These are phyloP conservation scores for Strigamia maritima DNA, from an alignment of 2,888 invertebrate species.

Conservation along the genomic window DNA sequence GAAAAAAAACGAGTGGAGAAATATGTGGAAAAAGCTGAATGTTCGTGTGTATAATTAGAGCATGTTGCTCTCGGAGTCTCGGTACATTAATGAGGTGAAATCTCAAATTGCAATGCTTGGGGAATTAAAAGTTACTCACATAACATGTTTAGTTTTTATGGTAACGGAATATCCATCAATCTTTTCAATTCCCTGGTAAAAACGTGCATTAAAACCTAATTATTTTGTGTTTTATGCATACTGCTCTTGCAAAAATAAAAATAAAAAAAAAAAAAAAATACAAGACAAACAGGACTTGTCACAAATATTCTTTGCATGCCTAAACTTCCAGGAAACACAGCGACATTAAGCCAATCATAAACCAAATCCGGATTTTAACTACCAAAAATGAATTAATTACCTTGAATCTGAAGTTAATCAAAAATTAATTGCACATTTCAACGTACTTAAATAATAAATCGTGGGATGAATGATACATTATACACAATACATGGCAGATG, in stretches of 20 bases:
- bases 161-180: not conserved
- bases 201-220: too few relatives aligned
- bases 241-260: too few relatives aligned
- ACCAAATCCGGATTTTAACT: not conserved
- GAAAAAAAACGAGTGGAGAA: not conserved
- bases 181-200: not conserved
- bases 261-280: too few relatives aligned
- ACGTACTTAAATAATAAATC: too few relatives aligned
- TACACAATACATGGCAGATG: not conserved
- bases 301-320: not conserved
- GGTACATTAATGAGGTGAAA: not conserved
- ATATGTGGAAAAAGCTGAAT: not conserved
- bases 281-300: too few relatives aligned
- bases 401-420: too few relatives aligned
- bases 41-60: not conserved
- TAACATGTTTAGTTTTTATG: not conserved
- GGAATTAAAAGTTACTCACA: not conserved
- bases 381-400: too few relatives aligned
- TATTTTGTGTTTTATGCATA: too few relatives aligned
- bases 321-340: not conserved
- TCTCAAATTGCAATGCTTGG: not conserved
- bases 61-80: not conserved
- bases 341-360: not conserved
- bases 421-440: too few relatives aligned
- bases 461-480: too few relatives aligned